phyloP scores from a whole-genome alignment of 1,140 invertebrate species.

The Lepidotrigona ventralis region DNA sequence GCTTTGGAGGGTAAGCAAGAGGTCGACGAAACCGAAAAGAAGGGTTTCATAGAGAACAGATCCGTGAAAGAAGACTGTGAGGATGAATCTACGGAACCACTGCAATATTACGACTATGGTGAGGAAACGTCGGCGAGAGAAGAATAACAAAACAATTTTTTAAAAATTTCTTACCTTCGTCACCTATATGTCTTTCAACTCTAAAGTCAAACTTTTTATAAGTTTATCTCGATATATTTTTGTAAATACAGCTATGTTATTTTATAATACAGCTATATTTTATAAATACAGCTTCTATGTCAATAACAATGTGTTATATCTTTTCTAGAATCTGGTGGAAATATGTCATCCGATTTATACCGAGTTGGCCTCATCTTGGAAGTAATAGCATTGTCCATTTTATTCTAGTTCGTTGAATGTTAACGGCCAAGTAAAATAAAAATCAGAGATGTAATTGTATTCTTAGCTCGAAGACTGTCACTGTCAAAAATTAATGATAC shows the following conservation, averaged over 20 bases:
- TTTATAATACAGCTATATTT: too few species aligned
- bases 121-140: constrained; percentile 43
- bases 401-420: not conserved
- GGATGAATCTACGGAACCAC: constrained; percentile 50
- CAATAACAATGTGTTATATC: not conserved
- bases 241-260: not conserved
- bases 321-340: constrained; percentile 13
- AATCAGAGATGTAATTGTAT: not conserved
- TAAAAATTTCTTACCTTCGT: not conserved
- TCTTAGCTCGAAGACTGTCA: not conserved
- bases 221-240: not conserved
- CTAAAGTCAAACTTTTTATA: not conserved
- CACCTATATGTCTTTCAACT: not conserved
- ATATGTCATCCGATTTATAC: not conserved
- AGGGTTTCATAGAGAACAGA: constrained; percentile 33
- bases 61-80: constrained; percentile 56
- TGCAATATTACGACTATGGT: constrained; percentile 67
- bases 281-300: too few species aligned
- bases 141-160: not conserved
- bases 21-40: constrained; percentile 23
- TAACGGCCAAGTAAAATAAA: not conserved
- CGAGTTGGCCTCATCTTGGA: not conserved
- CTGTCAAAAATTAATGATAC: not conserved
- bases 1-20: constrained; percentile 32
- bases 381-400: not conserved